phyloP scores from a whole-genome alignment of 2,888 invertebrate species.

The Drosophila picticornis region DNA sequence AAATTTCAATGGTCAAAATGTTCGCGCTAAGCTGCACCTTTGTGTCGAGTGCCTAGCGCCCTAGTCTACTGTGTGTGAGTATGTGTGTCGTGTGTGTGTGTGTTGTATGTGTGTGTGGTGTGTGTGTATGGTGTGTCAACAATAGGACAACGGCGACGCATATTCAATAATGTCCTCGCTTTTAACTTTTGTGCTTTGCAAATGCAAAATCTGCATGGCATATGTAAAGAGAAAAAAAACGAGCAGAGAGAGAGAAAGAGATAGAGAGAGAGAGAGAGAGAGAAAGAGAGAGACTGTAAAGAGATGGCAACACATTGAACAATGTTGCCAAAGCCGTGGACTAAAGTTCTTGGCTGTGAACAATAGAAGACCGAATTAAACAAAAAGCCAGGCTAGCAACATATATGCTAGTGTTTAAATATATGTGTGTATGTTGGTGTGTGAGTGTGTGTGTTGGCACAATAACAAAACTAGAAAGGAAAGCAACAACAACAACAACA shows the following conservation, averaged over 20 bases:
- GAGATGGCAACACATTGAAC: slow-evolving; percentile 63
- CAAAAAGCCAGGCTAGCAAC: slow-evolving; percentile 64
- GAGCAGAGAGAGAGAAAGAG: background rate
- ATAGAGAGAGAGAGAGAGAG: background rate
- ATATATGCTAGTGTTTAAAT: slow-evolving; percentile 6
- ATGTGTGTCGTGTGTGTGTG: background rate
- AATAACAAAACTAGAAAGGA: slow-evolving; percentile 31
- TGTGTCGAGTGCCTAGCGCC: slow-evolving; percentile 19
- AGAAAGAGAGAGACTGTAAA: slow-evolving; percentile 12
- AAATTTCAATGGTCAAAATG: slow-evolving; percentile 75
- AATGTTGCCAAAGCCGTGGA: slow-evolving; percentile 73
- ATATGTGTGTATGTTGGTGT: slow-evolving; percentile 15
- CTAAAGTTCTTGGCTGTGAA: slow-evolving; percentile 76
- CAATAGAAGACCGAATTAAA: slow-evolving; percentile 80
- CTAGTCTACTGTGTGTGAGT: background rate
- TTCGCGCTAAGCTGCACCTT: slow-evolving; percentile 64
- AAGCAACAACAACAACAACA: slow-evolving; percentile 31
- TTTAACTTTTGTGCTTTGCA: slow-evolving; percentile 75
- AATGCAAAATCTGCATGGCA: slow-evolving; percentile 66
- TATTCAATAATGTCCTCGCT: slow-evolving; percentile 80
- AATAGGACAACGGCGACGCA: slow-evolving; percentile 68
- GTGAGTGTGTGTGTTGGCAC: slow-evolving; percentile 27
- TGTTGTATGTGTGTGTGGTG: slow-evolving; percentile 9
- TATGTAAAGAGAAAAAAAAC: slow-evolving; percentile 1
- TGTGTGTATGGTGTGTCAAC: slow-evolving; percentile 38